phyloP scores from a whole-genome alignment of 2,888 invertebrate genomes.

The Platycheirus albimanus region DNA sequence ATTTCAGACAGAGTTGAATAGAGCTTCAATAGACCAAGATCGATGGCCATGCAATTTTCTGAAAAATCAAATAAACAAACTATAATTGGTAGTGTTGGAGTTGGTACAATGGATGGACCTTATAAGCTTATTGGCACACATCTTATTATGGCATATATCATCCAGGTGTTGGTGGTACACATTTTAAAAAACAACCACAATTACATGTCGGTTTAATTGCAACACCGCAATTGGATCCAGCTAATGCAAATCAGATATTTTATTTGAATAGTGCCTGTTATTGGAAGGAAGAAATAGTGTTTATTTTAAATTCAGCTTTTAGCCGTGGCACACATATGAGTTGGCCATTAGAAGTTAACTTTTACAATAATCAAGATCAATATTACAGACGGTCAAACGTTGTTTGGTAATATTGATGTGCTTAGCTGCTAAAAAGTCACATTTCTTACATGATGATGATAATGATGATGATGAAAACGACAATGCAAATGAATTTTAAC shows the following conservation, averaged over 20 bases:
- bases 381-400: not conserved
- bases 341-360: not conserved
- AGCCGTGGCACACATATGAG: not conserved
- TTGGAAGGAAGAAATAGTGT: conserved; percentile 11
- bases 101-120: too few species aligned
- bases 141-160: not conserved
- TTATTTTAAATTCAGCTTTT: not conserved
- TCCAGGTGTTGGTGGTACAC: not conserved
- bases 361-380: not conserved
- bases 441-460: not conserved
- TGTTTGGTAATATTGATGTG: too few species aligned
- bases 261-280: conserved; percentile 29
- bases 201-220: conserved; percentile 33
- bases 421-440: too few species aligned
- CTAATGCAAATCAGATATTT: not conserved
- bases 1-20: too few species aligned
- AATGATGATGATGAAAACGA: too few species aligned
- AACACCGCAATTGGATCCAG: conserved; percentile 28
- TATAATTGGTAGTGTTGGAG: too few species aligned
- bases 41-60: too few species aligned
- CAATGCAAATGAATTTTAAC: not conserved
- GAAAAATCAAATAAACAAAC: too few species aligned
- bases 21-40: too few species aligned
- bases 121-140: too few species aligned
- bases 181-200: conserved; percentile 10